These are phyloP conservation scores for Balaenoptera acutorostrata DNA, from an alignment of 2,113 vertebrate genomes.

Conservation along the genomic window DNA sequence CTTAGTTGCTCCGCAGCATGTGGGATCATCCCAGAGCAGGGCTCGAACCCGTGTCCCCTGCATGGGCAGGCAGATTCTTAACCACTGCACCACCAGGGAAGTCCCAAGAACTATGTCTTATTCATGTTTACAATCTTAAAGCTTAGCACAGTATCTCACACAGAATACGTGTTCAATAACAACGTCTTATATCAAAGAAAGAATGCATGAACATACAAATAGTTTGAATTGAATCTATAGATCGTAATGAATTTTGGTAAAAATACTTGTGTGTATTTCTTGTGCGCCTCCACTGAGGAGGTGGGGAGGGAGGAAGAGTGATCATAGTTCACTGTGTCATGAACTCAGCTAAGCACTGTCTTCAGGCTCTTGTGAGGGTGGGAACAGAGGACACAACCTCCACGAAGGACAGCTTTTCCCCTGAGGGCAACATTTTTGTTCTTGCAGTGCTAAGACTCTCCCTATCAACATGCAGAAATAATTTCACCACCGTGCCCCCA, in stretches of 20 bases:
- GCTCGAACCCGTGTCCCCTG: too few species aligned
- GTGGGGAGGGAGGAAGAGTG: neutral
- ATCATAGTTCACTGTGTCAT: neutral
- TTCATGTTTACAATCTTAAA: neutral
- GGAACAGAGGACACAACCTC: neutral
- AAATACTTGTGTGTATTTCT: neutral
- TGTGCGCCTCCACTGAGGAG: neutral
- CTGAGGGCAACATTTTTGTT: constrained; percentile 65
- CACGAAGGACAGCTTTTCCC: neutral
- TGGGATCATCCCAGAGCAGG: too few species aligned
- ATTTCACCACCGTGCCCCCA: constrained; percentile 40
- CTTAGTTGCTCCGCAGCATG: too few species aligned
- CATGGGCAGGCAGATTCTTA: too few species aligned
- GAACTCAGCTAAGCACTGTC: neutral
- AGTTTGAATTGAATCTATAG: neutral
- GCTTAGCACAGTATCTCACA: neutral
- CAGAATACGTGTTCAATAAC: neutral
- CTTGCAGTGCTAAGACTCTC: constrained; percentile 21
- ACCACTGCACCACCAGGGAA: too few species aligned
- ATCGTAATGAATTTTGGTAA: neutral
- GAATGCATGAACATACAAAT: neutral
- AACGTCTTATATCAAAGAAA: neutral
- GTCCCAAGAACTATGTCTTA: neutral
- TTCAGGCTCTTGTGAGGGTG: neutral
- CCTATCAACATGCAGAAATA: constrained; percentile 35